These are phyloP conservation scores for Dinocampus coccinellae DNA, from an alignment of 2,888 invertebrate species.

Conservation along the genomic window DNA sequence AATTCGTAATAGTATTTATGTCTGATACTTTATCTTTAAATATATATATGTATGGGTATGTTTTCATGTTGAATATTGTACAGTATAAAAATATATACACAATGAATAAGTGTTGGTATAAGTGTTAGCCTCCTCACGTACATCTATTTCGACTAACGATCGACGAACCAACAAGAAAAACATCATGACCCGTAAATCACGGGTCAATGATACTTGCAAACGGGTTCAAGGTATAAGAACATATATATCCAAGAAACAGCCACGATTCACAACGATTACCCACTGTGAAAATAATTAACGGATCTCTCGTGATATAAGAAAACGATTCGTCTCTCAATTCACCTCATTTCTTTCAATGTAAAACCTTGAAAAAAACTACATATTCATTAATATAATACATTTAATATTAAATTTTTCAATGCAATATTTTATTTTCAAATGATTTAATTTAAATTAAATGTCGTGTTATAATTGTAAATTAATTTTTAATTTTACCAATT, in stretches of 20 bases:
- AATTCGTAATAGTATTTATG: constrained; percentile 66
- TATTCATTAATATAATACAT: neutral
- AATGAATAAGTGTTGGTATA: neutral
- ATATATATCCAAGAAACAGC: constrained; percentile 1
- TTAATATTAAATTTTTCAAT: too few relatives aligned
- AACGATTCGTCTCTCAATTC: constrained; percentile 11
- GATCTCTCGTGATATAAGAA: constrained; percentile 36
- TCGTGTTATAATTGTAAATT: too few relatives aligned
- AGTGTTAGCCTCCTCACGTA: constrained; percentile 24
- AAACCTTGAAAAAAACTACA: neutral
- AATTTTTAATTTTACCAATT: too few relatives aligned
- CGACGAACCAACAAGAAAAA: constrained; percentile 23
- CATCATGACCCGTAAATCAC: constrained; percentile 42
- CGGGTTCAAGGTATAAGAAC: constrained; percentile 21
- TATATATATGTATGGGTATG: neutral
- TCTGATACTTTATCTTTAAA: constrained; percentile 19
- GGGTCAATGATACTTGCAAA: constrained; percentile 39
- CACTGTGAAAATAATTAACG: constrained; percentile 59
- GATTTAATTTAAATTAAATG: too few relatives aligned
- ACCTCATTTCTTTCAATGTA: neutral
- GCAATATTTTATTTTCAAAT: too few relatives aligned
- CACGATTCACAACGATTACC: constrained; percentile 41
- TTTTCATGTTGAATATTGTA: neutral
- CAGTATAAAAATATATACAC: neutral
- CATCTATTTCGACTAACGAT: constrained; percentile 54